Base-by-base conservation (phyloP, 2,113 vertebrate genomes). In the Eulemur rufifrons region DNA sequence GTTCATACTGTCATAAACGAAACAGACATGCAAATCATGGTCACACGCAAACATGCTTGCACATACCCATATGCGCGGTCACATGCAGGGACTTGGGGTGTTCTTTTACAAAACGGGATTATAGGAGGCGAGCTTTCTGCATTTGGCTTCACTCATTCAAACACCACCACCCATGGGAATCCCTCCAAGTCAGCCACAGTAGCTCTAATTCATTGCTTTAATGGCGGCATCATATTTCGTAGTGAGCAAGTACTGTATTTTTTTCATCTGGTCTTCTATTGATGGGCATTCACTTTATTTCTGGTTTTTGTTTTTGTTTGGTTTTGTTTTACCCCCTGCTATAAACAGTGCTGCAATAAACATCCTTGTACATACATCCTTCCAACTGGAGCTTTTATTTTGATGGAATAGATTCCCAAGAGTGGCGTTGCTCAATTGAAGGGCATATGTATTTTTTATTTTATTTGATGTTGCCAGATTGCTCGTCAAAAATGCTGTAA, bases 31-130 rank as follows among this genome's bases (percentile, higher is more conserved):
- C 50, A 80, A 80, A 34, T 13, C 34, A 29, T 12, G 15, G 17
- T 47, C 25, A 14, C 64, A 6, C 2, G 0, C 7, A 21, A 64
- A 47, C 47, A 47, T 8, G 5, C 45, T 8, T 2, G 11, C 32
- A 2, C 14, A 6, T 12, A 3, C 17, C 13, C 52, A 11, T 0
- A 4, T 2, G 8, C 56, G 0, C 4, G 2, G 0, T 3, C n/a
- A 15, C 50, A 0, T 11, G 9, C 0, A 9, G 32, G 39, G 47
- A 23, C 20, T 8, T 23, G 32, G 9, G n/a, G 20, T 27, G 12
- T 32, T 5, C 50, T 37, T 52, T 45, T 42, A 20, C 47, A 32
- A 42, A 86, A 52, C 3, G n/a, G 45, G 59, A 23, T 17, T 1
- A 3, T 5, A 27, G 1, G 39, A 86, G 74, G 68, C 56, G 34